These are phyloP conservation scores for Drosophila trichaetosa DNA, from an alignment of 2,888 invertebrate genomes.

Conservation along the genomic window DNA sequence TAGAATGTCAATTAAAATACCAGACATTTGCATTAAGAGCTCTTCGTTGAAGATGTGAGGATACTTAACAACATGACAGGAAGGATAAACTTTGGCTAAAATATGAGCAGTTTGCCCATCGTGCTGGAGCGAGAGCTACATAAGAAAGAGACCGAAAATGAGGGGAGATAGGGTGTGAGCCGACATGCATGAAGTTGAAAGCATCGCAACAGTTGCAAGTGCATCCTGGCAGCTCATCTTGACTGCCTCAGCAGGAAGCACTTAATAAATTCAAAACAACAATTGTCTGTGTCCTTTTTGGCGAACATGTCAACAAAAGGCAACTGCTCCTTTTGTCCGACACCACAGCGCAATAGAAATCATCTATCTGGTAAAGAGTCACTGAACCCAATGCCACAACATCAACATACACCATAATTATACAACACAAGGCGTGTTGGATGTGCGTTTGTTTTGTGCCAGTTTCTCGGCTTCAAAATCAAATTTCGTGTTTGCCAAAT, in stretches of 20 bases:
- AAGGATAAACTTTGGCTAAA: constrained; percentile 55
- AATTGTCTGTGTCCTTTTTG: constrained; percentile 56
- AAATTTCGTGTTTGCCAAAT: constrained; percentile 52
- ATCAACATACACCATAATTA: constrained; percentile 51
- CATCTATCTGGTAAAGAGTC: constrained; percentile 33
- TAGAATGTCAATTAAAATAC: constrained; percentile 53
- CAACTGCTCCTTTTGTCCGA: constrained; percentile 40
- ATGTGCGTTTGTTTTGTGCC: constrained; percentile 8
- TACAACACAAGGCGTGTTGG: constrained; percentile 3
- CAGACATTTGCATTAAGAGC: constrained; percentile 62
- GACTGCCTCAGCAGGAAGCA: constrained; percentile 70
- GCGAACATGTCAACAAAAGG: constrained; percentile 61
- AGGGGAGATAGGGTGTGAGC: background rate
- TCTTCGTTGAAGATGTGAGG: constrained; percentile 13
- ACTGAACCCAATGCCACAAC: constrained; percentile 49
- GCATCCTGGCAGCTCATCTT: constrained; percentile 55
- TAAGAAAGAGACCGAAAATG: background rate
- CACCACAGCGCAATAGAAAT: constrained; percentile 4
- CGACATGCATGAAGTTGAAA: constrained; percentile 37
- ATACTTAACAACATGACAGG: constrained; percentile 25
- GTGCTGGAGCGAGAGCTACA: background rate
- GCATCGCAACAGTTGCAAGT: constrained; percentile 53
- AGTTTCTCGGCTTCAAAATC: constrained; percentile 58
- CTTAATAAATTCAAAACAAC: constrained; percentile 74
- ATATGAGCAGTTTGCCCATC: constrained; percentile 22